Evolutionary conservation across 1,140 invertebrate species (phyloP), one percentile per base, ranked within the genome.

Genomic region (Goniozus legneri): DNA sequence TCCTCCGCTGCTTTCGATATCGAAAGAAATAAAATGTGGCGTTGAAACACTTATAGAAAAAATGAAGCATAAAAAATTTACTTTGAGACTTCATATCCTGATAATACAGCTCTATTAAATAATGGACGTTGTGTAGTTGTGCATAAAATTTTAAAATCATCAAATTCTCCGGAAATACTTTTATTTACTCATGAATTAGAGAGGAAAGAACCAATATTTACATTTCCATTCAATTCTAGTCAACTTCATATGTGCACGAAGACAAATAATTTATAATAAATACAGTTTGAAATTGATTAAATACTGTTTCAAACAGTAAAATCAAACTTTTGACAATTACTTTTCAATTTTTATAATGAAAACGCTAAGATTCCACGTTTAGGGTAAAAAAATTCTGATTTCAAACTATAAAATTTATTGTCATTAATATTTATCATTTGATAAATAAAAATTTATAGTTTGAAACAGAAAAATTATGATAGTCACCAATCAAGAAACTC

Each of bases 171-270:
- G 15, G 20, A 6, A 35, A 45, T n/a, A n/a, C n/a, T n/a, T n/a
- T n/a, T n/a, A n/a, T n/a, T n/a, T n/a, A n/a, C n/a, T n/a, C n/a
- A 18, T 18, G 36, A 12, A 45, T 6, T 22, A 7, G 8, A 12
- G 14, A 21, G 16, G 20, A 12, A 19, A 13, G 12, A 35, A 45
- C 20, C 43, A 8, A 35, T 45, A 6, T 45, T 34, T n/a, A 35
- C 43, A 13, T 45, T 35, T 21, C 43, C 31, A 18, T 45, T 33
- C 36, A 27, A 45, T 35, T 35, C 31, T 13, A 35, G 2, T 8
- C 43, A 24, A 20, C 22, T 45, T n/a, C 15, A 36, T 20, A 45
- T 45, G 43, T 45, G 43, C n/a, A n/a, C n/a, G 31, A 27, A 45
- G 22, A 21, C 22, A 22, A 19, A 22, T 21, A 27, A 40, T 14